Percentiles rank a stretch among this genome's conserved stretches.
These are phyloP conservation scores for Chamaea fasciata DNA, from an alignment of 2,113 vertebrate genomes.

Conservation along the genomic window DNA sequence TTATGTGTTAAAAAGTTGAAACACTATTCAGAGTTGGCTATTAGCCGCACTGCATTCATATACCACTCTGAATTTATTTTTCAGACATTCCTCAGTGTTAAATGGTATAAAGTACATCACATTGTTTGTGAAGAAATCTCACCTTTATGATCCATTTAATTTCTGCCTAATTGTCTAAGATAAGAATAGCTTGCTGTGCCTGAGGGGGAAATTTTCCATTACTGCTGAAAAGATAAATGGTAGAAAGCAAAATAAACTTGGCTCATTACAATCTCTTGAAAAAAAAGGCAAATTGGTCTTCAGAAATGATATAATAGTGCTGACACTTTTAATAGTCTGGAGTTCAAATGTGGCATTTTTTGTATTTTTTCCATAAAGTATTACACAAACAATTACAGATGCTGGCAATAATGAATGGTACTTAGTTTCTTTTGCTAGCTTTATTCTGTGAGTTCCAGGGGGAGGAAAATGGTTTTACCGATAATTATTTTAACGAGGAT, in stretches of 20 bases:
- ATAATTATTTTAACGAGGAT: constrained; percentile 22
- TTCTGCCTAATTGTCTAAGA: constrained; percentile 69
- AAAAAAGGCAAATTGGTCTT: constrained; percentile 76
- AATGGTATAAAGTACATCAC: constrained; percentile 7
- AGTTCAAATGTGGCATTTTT: constrained; percentile 57
- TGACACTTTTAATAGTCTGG: constrained; percentile 69
- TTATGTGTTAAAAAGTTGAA: not conserved
- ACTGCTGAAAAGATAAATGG: constrained; percentile 73
- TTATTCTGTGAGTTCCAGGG: constrained; percentile 1
- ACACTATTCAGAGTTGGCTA: not conserved
- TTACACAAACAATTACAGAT: constrained; percentile 62
- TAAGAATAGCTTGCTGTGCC: constrained; percentile 71
- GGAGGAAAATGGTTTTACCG: constrained; percentile 27
- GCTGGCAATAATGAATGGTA: constrained; percentile 48
- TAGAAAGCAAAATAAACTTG: constrained; percentile 74
- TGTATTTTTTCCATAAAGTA: constrained; percentile 49
- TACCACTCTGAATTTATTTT: constrained; percentile 5
- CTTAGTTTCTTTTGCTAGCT: constrained; percentile 50
- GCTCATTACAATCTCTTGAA: constrained; percentile 69
- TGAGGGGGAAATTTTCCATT: constrained; percentile 75
- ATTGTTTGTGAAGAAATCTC: constrained; percentile 64
- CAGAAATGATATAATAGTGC: constrained; percentile 71
- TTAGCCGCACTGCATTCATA: not conserved
- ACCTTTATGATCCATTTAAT: constrained; percentile 70
- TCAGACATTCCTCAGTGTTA: constrained; percentile 14